Evolutionary conservation across 2,888 invertebrate genomes (phyloP).

Genomic region (Apamea monoglypha): DNA sequence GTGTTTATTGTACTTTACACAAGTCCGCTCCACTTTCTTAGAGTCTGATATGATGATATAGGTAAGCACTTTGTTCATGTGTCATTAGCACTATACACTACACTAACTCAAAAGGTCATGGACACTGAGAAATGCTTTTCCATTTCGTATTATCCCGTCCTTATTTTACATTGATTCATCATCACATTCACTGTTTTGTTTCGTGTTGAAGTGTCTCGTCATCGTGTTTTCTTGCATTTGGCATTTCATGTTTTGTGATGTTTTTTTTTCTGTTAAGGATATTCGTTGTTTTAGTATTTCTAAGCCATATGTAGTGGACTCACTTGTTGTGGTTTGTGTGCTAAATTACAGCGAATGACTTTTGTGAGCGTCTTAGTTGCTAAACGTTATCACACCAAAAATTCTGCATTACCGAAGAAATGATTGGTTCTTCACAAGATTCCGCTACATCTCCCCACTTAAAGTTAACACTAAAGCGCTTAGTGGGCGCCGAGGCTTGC

Average conservation of each 20-base stretch:
- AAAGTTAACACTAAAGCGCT: slow-evolving; percentile 60
- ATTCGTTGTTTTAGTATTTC: too few species aligned
- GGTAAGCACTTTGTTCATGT: too few species aligned
- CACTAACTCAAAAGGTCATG: too few species aligned
- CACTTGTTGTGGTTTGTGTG: neutral
- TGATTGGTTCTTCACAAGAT: neutral
- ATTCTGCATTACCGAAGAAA: neutral
- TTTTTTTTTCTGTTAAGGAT: neutral
- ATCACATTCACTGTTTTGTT: neutral
- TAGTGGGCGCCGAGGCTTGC: slow-evolving; percentile 69
- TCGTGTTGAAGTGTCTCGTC: neutral
- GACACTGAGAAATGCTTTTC: too few species aligned
- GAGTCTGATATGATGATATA: too few species aligned
- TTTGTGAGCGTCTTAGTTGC: neutral
- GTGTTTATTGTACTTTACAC: too few species aligned
- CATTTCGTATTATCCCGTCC: too few species aligned
- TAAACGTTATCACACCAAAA: neutral
- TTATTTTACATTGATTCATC: neutral
- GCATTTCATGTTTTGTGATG: too few species aligned
- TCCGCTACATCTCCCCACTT: slow-evolving; percentile 47
- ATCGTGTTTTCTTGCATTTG: neutral
- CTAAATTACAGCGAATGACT: neutral
- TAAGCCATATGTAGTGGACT: neutral
- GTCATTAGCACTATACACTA: too few species aligned
- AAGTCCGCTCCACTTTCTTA: too few species aligned